Percentiles rank a stretch among this genome's conserved stretches.
phyloP scores from a whole-genome alignment of 1,140 invertebrate genomes.

The Cydia splendana region DNA sequence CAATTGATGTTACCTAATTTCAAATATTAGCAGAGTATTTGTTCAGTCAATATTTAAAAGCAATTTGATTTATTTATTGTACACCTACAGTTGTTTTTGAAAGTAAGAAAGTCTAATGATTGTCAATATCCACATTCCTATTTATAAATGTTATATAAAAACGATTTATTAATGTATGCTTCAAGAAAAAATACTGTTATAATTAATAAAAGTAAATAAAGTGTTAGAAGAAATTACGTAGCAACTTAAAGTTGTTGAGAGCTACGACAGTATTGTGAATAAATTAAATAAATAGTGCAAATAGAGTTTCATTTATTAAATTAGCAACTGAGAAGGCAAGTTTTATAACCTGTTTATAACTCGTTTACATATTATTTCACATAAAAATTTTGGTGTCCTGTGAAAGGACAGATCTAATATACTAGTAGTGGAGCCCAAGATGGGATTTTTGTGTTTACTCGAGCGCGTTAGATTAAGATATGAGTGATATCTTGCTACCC shows the following conservation, averaged over 20 bases:
- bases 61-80: conserved; percentile 21
- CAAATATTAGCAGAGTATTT: conserved; percentile 17
- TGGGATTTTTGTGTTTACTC: no score
- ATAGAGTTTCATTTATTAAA: conserved; percentile 40
- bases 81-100: conserved; percentile 2
- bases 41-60: conserved; percentile 1
- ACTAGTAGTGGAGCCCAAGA: no score
- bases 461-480: no score
- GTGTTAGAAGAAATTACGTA: conserved; percentile 24
- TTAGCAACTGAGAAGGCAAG: no score
- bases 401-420: no score
- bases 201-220: conserved; percentile 8
- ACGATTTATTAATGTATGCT: conserved; percentile 26
- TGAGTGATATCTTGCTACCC: no score
- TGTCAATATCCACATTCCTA: conserved; percentile 43
- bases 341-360: no score
- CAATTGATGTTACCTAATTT: conserved; percentile 14
- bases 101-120: conserved; percentile 10
- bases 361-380: no score
- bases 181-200: conserved; percentile 30
- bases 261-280: conserved; percentile 57
- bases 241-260: conserved; percentile 39
- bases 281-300: conserved; percentile 43
- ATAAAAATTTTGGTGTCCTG: no score
- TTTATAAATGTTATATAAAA: conserved; percentile 34